Base-by-base conservation (phyloP, 2,113 vertebrate species). In the Aspidoscelis tigris region DNA sequence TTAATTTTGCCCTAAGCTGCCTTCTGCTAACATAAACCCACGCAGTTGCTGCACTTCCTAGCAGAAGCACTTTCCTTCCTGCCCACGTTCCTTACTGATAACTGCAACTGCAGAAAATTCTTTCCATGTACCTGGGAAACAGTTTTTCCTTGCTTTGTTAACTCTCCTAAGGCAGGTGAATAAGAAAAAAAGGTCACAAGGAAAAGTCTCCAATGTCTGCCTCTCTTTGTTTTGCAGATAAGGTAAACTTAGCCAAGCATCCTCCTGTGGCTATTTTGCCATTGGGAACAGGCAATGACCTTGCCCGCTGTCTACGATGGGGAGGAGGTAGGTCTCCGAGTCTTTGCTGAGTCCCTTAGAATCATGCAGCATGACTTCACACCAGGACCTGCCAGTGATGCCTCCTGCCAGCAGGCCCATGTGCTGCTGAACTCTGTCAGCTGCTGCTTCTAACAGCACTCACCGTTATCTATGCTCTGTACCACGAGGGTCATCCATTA, bases 241-340 rank as follows among this genome's bases (percentile, higher is more conserved):
- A 96, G 69, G 92, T 94, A 0, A 95, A 93, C 80, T 84, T 96
- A 39, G 65, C 68, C 68, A 96, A 96, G 87, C 95, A 96, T 77
- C 96, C 96, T 0, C 95, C 95, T 0, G 94, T 97, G 86, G 96
- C 96, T 0, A 86, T 97, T 55, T 94, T 97, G 85, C 96, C 96
- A 41, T 91, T 97, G 74, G 96, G 96, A 18, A 97, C 96, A 0
- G 96, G 96, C 85, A 97, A 97, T 1, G 96, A 97, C 92, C 94
- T 97, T 20, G 96, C 96, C 0, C 89, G 96, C 44, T 97, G 96
- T 91, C 95, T 97, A 82, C 95, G 95, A 87, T 97, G 96, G 96
- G 96, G 96, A 94, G 96, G 96, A 95, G 96, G 96, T 97, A 89
- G 96, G 95, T 73, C 24, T 1, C 0, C 8, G 12, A 0, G 0